These are phyloP conservation scores for Pangasius sanitwongsei DNA, from an alignment of 2,797 vertebrate species.

Conservation along the genomic window DNA sequence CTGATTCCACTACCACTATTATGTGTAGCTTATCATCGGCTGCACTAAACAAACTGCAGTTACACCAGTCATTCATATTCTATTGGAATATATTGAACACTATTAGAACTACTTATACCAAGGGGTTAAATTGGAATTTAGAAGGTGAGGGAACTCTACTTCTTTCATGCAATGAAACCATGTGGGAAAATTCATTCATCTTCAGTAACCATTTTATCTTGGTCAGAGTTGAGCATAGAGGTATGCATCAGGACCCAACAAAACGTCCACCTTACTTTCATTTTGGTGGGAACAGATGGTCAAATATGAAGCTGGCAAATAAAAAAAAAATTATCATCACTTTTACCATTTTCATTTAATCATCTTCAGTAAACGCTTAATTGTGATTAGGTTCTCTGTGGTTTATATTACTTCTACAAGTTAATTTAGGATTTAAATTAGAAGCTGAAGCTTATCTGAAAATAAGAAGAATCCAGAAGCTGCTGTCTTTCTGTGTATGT, in stretches of 20 bases:
- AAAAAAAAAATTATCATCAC: neutral
- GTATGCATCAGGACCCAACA: neutral
- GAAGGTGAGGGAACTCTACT: neutral
- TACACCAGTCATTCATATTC: neutral
- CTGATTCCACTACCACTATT: neutral
- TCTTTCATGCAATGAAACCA: neutral
- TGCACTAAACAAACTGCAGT: neutral
- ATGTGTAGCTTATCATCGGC: neutral
- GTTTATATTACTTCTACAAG: neutral
- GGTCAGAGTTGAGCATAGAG: neutral
- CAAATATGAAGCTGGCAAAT: neutral
- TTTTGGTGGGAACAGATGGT: neutral
- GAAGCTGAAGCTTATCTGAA: too few species aligned
- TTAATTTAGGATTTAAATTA: too few species aligned
- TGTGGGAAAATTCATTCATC: neutral
- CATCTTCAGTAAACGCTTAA: neutral
- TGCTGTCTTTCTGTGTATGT: too few species aligned
- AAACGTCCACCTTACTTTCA: neutral
- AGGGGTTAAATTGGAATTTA: neutral
- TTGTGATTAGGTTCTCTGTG: neutral
- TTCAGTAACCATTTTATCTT: neutral
- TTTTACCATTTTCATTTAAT: neutral
- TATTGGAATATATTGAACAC: neutral
- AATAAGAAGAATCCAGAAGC: too few species aligned
- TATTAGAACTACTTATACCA: neutral